phyloP scores from a whole-genome alignment of 1,140 invertebrate genomes.

The Drosophila tani region DNA sequence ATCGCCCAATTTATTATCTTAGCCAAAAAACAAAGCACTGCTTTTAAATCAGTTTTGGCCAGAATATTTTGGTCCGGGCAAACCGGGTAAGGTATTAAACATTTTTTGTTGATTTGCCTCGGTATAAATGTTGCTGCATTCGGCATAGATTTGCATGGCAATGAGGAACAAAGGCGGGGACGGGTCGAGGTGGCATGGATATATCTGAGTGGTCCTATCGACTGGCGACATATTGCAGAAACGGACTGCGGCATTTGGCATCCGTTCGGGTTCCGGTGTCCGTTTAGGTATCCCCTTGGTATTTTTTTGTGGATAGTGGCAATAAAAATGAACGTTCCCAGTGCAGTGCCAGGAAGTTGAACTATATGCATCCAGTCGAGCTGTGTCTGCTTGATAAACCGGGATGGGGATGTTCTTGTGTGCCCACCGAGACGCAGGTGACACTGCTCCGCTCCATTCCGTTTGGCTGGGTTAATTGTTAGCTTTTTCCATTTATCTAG shows the following conservation, averaged over 20 bases:
- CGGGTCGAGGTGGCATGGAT: background rate
- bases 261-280: constrained; percentile 54
- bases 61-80: constrained; percentile 21
- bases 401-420: constrained; percentile 1
- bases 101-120: constrained; percentile 38
- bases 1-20: background rate
- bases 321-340: constrained; percentile 69
- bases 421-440: constrained; percentile 53
- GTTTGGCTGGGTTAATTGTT: constrained; percentile 73
- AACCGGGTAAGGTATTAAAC: constrained; percentile 52
- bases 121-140: constrained; percentile 75
- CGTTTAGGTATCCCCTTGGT: constrained; percentile 32
- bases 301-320: constrained; percentile 48
- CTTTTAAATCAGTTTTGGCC: constrained; percentile 19
- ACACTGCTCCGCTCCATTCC: constrained; percentile 19
- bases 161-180: constrained; percentile 30
- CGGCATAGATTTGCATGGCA: constrained; percentile 82
- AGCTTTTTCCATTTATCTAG: constrained; percentile 75
- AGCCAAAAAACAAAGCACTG: background rate
- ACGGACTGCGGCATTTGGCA: constrained; percentile 56
- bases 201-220: constrained; percentile 49
- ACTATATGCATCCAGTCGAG: constrained; percentile 62
- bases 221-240: constrained; percentile 76
- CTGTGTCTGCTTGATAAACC: constrained; percentile 55
- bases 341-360: constrained; percentile 55